Base-by-base conservation (phyloP, 2,888 invertebrate species). In the Diarsia rubi region DNA sequence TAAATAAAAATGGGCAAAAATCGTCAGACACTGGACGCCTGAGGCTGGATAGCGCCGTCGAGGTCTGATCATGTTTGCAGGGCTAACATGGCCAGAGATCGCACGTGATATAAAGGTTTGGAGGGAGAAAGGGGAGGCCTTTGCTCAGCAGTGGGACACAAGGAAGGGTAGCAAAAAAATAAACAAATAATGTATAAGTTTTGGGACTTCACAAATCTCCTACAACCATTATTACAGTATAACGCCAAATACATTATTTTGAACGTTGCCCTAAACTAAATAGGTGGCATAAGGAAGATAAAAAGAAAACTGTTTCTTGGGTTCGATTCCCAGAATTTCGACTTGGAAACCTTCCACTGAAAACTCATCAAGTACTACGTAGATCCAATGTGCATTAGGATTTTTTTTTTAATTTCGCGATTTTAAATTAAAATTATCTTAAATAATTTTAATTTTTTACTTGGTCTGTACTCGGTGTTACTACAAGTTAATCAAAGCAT, bases 401-500 rank as follows among this genome's bases (percentile, higher is more conserved):
- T 3, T 16, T 4, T 45, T 4, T 5, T 5, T 70, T 42, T 6
- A 42, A 16, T 42, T 37, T 16, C 3, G 5, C 37, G 37, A 37
- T 21, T 21, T 21, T 27, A 3, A 62, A 63, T 37, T 37, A 16
- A 63, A n/a, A 65, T 47, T 0, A 57, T 47, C 27, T 79, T 31
- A n/a, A 42, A n/a, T 21, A 42, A n/a, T 21, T 49, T 24, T 21
- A 27, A 37, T 21, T 45, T 5, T 47, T 57, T 52, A 16, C 37
- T 3, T 5, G 37, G 4, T 63, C n/a, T 31, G 16, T 71, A 24
- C n/a, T 27, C 5, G 24, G 47, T 42, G 21, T 52, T 27, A 47
- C 68, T 69, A 49, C 60, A 69, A 65, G n/a, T 52, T 57, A 52
- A 62, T 78, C 63, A 79, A 71, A 64, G 84, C 81, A 81, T 84